A percentile compares a stretch with the other conserved stretches of the same genome.
These are phyloP conservation scores for Aphaenogaster ashmeadi DNA, from an alignment of 1,140 invertebrate species.

Conservation along the genomic window DNA sequence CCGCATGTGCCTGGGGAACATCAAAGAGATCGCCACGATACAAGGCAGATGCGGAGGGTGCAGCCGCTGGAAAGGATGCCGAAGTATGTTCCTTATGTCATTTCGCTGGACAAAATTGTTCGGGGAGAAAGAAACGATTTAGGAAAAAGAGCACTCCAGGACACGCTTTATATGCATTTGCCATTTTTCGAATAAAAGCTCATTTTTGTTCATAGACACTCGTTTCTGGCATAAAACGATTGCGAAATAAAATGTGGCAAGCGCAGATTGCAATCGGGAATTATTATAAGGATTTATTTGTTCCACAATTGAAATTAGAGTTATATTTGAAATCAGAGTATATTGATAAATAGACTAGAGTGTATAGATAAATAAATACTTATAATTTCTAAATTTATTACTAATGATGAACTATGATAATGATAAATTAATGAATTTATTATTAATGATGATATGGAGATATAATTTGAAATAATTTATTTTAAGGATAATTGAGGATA, in stretches of 20 bases:
- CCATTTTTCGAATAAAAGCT: slow-evolving; percentile 40
- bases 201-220: slow-evolving; percentile 19
- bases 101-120: slow-evolving; percentile 63
- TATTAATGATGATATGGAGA: not conserved
- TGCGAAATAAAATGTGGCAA: not conserved
- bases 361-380: slow-evolving; percentile 6
- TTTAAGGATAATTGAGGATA: not conserved
- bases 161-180: slow-evolving; percentile 57
- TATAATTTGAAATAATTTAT: not conserved
- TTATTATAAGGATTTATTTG: not conserved
- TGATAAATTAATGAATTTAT: not conserved
- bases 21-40: slow-evolving; percentile 63
- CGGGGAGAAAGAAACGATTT: slow-evolving; percentile 62
- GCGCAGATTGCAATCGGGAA: not conserved
- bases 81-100: slow-evolving; percentile 53
- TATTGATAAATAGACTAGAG: not conserved
- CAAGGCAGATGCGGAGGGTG: not conserved
- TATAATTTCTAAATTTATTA: not conserved
- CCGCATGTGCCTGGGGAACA: slow-evolving; percentile 47
- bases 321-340: not conserved
- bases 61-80: slow-evolving; percentile 23
- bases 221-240: slow-evolving; percentile 42
- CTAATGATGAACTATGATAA: not conserved
- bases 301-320: not conserved
- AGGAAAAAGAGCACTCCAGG: slow-evolving; percentile 41